Base-by-base conservation (phyloP, 2,797 vertebrate species). In the Crenichthys baileyi region DNA sequence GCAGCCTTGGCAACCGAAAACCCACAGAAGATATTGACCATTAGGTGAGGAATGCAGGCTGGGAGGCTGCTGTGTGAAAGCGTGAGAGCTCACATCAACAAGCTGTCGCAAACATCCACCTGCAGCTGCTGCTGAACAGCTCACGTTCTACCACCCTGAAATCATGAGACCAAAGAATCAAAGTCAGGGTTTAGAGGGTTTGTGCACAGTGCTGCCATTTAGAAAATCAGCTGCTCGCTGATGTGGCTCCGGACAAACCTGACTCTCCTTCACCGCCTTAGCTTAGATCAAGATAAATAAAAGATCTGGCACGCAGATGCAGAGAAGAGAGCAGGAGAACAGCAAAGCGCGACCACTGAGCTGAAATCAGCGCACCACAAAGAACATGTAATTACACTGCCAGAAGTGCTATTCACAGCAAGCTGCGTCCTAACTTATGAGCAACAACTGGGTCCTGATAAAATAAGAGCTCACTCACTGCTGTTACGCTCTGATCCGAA, bases 101-200 rank as follows among this genome's bases (percentile, higher is more conserved):
- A 88, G 83, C 65, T 72, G 56, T 79, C 41, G 61, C 74, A 76
- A 83, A 67, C 80, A 70, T 53, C 58, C 79, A 89, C 90, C 89
- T 70, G 86, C 79, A 73, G 84, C 79, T 8, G 20, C 67, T n/a
- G 15, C 58, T 31, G 63, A 87, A 63, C 60, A 56, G 72, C 73
- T 83, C 72, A 22, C 15, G 7, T 86, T 79, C 82, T 83, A 68
- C 86, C 81, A 84, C 85, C 83, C 87, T 92, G 61, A 83, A 93
- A 93, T 94, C 85, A 90, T 73, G 78, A 55, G 80, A 77, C 81
- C 36, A 73, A 83, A 81, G 81, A 87, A 93, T 91, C 84, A 88
- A 93, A 93, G 90, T 85, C 70, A 29, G 67, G 72, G 68, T 84
- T 81, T 78, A 75, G 83, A 22, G 60, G 82, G 60, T 80, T 86